Conservation (phyloP, 2,113 vertebrate species). For the Leptobrachium ailaonicum region DNA sequence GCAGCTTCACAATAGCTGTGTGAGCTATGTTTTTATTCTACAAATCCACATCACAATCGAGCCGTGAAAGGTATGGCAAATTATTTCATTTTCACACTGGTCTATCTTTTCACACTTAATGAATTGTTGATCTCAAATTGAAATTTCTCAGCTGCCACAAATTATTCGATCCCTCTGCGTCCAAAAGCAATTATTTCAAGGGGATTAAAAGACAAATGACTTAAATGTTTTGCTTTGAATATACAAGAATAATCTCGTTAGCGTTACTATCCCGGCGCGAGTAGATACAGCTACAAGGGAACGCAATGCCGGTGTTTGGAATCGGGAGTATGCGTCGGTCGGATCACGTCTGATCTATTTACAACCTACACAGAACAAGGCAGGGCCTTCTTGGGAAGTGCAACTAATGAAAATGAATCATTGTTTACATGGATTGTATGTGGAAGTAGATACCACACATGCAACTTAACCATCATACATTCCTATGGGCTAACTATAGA, state of each 20-base stretch:
- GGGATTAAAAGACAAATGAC: slow-evolving; percentile 42
- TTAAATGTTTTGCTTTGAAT: slow-evolving; percentile 30
- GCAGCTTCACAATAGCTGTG: too few species aligned
- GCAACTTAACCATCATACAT: slow-evolving; percentile 12
- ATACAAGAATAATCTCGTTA: slow-evolving; percentile 37
- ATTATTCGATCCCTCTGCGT: slow-evolving; percentile 16
- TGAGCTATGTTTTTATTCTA: not conserved
- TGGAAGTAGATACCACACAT: slow-evolving; percentile 18
- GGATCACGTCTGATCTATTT: slow-evolving; percentile 47
- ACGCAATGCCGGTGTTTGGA: slow-evolving; percentile 28
- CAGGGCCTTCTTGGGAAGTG: slow-evolving; percentile 33
- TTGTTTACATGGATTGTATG: not conserved
- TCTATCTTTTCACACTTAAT: slow-evolving; percentile 6
- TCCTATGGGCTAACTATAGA: slow-evolving; percentile 27
- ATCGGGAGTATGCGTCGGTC: slow-evolving; percentile 14
- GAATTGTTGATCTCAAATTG: slow-evolving; percentile 10
- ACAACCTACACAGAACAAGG: slow-evolving; percentile 33
- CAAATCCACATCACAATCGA: not conserved
- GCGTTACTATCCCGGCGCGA: slow-evolving; percentile 5
- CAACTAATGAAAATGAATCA: not conserved
- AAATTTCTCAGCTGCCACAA: slow-evolving; percentile 27
- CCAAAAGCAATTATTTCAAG: slow-evolving; percentile 25
- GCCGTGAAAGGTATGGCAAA: not conserved
- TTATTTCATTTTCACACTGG: not conserved
- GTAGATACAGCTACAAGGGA: not conserved